Evolutionary conservation across 2,888 invertebrate species (phyloP).

Genomic region (Mesochorus sp.): DNA sequence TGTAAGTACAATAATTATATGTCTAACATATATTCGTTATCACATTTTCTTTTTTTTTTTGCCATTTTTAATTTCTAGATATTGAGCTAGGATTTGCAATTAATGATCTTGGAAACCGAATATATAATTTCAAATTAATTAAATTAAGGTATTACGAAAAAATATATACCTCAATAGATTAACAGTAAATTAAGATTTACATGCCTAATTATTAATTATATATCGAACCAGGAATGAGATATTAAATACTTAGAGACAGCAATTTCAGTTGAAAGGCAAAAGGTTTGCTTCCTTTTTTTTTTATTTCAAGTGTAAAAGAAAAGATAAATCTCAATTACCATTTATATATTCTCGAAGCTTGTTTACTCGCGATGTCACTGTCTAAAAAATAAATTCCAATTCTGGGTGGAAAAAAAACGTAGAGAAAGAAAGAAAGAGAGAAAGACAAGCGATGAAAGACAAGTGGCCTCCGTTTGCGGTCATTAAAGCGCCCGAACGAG

Average conservation of each 20-base stretch:
- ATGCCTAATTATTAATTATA: too few species aligned
- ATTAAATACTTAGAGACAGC: neutral
- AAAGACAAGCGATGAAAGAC: constrained; percentile 49
- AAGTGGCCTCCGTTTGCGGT: constrained; percentile 63
- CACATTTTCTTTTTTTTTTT: too few species aligned
- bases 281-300: constrained; percentile 11
- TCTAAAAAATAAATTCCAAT: constrained; percentile 24
- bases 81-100: too few species aligned
- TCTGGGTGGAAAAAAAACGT: neutral
- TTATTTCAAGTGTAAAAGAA: constrained; percentile 4
- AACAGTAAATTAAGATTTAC: too few species aligned
- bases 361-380: neutral
- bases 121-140: too few species aligned
- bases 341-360: neutral
- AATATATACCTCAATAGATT: too few species aligned
- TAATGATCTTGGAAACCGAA: too few species aligned
- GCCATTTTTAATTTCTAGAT: too few species aligned
- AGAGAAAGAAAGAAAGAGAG: neutral
- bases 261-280: neutral
- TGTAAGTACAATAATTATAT: too few species aligned
- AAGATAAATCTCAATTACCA: constrained; percentile 15
- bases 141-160: too few species aligned
- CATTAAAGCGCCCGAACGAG: constrained; percentile 66
- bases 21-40: too few species aligned
- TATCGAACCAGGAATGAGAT: too few species aligned